phyloP scores from a whole-genome alignment of 2,797 vertebrate genomes.

The Tinamus major region DNA sequence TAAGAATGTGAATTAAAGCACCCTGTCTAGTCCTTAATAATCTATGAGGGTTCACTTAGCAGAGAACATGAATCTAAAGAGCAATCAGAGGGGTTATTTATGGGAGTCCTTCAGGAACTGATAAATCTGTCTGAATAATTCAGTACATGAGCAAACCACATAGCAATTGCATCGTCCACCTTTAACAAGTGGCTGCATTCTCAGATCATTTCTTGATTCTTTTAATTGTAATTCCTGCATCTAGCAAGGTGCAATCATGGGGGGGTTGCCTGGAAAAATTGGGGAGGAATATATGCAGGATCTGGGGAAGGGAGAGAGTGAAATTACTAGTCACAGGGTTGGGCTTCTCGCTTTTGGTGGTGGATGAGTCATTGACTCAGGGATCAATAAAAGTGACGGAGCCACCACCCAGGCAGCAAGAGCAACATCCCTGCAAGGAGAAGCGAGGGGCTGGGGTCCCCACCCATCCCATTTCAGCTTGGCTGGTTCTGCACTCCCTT shows the following conservation, averaged over 20 bases:
- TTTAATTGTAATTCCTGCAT: not conserved
- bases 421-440: not conserved
- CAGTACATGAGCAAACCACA: not conserved
- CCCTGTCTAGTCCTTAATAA: not conserved
- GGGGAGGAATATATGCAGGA: not conserved
- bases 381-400: not conserved
- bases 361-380: not conserved
- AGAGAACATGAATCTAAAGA: not conserved
- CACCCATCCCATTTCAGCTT: rapidly evolving
- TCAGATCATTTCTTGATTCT: not conserved
- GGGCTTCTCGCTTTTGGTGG: not conserved
- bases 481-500: not conserved
- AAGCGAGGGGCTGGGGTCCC: not conserved
- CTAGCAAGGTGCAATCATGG: not conserved
- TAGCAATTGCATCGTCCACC: not conserved
- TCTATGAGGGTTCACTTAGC: not conserved
- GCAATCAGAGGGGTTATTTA: not conserved
- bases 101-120: not conserved
- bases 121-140: not conserved
- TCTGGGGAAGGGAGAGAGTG: not conserved
- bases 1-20: not conserved
- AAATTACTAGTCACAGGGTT: not conserved
- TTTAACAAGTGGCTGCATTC: not conserved
- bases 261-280: not conserved
- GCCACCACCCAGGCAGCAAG: not conserved